These are phyloP conservation scores for Triplophysa bombifrons DNA, from an alignment of 2,797 vertebrate species.

Conservation along the genomic window DNA sequence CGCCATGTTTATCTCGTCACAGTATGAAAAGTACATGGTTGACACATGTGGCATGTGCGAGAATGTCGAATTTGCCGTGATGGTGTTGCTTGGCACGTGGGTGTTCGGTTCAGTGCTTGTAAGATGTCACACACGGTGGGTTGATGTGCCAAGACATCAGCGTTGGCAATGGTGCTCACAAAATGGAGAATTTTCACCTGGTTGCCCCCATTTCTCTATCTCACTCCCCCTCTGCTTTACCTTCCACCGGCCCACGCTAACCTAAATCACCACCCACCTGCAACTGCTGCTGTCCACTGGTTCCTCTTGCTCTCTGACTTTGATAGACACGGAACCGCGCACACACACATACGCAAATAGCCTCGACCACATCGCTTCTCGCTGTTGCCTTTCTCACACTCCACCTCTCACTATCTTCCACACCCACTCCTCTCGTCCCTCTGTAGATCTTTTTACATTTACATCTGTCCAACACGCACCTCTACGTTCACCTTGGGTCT, in stretches of 20 bases:
- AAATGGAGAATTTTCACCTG: constrained; percentile 50
- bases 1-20: not conserved
- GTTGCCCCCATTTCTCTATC: not conserved
- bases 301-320: constrained; percentile 29
- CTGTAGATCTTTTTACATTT: constrained; percentile 23
- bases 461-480: constrained; percentile 22
- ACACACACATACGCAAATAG: constrained; percentile 51
- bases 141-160: constrained; percentile 37
- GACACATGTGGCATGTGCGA: no score
- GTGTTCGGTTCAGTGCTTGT: not conserved
- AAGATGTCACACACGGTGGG: constrained; percentile 29
- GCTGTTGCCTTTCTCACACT: constrained; percentile 45
- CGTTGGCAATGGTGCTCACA: constrained; percentile 50
- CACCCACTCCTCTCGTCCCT: constrained; percentile 49
- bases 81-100: not conserved
- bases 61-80: not conserved
- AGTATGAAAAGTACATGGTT: not conserved
- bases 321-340: constrained; percentile 12
- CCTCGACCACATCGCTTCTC: constrained; percentile 37
- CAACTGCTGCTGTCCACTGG: constrained; percentile 3
- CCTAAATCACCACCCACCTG: constrained; percentile 44
- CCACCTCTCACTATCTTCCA: constrained; percentile 35
- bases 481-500: constrained; percentile 26
- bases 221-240: constrained; percentile 19
- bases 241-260: constrained; percentile 51